phyloP scores from a whole-genome alignment of 2,113 vertebrate species.

The Kryptolebias marmoratus region DNA sequence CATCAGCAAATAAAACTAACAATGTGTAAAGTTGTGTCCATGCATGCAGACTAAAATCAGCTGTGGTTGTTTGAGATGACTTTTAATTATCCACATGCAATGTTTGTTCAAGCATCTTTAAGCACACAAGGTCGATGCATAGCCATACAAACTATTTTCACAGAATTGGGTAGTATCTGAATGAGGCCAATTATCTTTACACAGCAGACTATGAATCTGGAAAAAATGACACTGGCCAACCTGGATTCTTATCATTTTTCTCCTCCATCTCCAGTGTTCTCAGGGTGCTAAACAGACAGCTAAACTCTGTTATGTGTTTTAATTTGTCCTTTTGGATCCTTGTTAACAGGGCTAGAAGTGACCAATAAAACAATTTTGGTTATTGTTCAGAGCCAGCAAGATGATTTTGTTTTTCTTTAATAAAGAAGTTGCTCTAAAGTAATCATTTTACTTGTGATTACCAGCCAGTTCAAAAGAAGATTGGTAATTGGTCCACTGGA shows the following conservation, averaged over 20 bases:
- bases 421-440: background rate
- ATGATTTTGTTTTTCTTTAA: background rate
- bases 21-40: conserved; percentile 8
- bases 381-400: background rate
- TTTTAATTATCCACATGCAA: background rate
- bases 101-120: background rate
- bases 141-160: background rate
- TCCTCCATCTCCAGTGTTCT: conserved; percentile 34
- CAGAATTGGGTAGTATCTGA: background rate
- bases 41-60: background rate
- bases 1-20: background rate
- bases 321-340: background rate
- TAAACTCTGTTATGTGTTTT: conserved; percentile 36
- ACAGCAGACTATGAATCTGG: background rate
- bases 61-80: conserved; percentile 18
- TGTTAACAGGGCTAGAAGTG: background rate
- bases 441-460: background rate
- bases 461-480: background rate
- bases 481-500: background rate
- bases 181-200: background rate
- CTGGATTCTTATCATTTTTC: conserved; percentile 47
- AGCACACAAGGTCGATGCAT: too few relatives aligned
- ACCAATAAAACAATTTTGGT: too few relatives aligned
- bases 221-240: too few relatives aligned
- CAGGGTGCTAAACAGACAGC: conserved; percentile 51